Evolutionary conservation across 2,888 invertebrate genomes (phyloP), one percentile per base, ranked within the genome.

Genomic region (Sepioteuthis lessoniana): DNA sequence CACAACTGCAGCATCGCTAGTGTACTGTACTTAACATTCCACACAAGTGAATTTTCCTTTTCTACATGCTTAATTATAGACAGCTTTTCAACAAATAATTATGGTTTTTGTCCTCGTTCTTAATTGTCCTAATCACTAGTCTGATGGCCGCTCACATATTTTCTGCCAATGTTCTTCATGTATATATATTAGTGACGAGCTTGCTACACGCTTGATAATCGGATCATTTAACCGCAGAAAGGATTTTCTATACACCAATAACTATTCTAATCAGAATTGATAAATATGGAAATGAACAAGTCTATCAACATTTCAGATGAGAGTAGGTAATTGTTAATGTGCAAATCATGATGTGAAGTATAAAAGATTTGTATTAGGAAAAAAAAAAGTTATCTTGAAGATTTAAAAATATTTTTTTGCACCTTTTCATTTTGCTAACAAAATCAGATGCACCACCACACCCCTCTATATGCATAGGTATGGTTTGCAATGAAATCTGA

Each of bases 1-100:
- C 76, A 76, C 76, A 76, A 76, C 76, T 76, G 76, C 76, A 76
- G 76, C 76, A 76, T 76, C 76, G 76, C n/a, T 76, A n/a, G n/a
- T 76, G n/a, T 76, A 76, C 76, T 76, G 76, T 76, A 76, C 76
- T 76, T 76, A 76, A 76, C 76, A 76, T 76, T 76, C 76, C 76
- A 76, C 76, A 76, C 76, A 76, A 76, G 76, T 76, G 76, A 76
- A 76, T 76, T 76, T 35, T 76, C 76, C 76, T 76, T 42, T 76
- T 76, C 76, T 76, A 76, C 76, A 76, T 76, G 76, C 76, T 76
- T 76, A 76, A 76, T 76, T 76, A 76, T 76, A 76, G 76, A 76
- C 76, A 76, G 76, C 76, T 76, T 76, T 76, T n/a, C 76, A n/a
- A 76, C 76, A 76, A 76, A 76, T 76, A 76, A 76, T 76, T 76